phyloP scores from a whole-genome alignment of 1,140 invertebrate genomes.

The Brachionus paranguensis region DNA sequence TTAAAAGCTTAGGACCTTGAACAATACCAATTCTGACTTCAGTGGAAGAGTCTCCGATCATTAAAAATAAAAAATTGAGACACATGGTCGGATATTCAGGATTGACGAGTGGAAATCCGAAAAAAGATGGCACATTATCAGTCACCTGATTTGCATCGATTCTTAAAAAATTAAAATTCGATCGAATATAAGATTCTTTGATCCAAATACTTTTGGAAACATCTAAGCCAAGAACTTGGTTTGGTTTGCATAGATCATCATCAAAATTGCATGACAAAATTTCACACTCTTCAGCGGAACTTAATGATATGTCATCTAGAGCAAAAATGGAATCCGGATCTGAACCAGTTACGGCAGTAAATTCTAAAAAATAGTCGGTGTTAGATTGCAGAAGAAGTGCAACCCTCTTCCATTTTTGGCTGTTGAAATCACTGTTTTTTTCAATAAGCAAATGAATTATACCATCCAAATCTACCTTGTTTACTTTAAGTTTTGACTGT shows the following conservation, averaged over 20 bases:
- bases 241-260: background rate
- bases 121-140: background rate
- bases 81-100: background rate
- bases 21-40: slow-evolving; percentile 1
- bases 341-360: background rate
- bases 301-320: background rate
- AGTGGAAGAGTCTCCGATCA: background rate
- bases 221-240: background rate
- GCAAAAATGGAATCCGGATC: background rate
- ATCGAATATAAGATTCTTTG: background rate
- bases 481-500: background rate
- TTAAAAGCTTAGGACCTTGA: background rate
- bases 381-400: background rate
- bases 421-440: background rate
- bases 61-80: background rate
- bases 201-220: background rate
- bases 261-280: slow-evolving; percentile 4
- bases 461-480: slow-evolving; percentile 9
- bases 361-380: background rate
- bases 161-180: slow-evolving; percentile 7
- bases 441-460: background rate
- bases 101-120: background rate
- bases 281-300: background rate
- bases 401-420: background rate
- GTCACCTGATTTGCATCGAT: background rate